phyloP scores from a whole-genome alignment of 2,888 invertebrate genomes.

The Abrostola tripartita region DNA sequence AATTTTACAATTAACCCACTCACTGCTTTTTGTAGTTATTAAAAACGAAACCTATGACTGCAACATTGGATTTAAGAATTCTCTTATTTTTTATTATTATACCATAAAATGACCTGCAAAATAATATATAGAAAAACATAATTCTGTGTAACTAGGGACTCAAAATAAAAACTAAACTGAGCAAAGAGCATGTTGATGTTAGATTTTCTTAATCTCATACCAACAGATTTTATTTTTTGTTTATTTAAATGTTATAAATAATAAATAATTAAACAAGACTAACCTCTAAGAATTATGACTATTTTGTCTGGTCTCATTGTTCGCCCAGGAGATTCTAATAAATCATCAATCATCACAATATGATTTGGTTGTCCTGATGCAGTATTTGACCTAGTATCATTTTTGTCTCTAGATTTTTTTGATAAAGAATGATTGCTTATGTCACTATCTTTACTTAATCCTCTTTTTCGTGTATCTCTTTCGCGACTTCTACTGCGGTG shows the following conservation, averaged over 20 bases:
- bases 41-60: no score
- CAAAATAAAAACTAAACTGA: no score
- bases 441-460: conserved; percentile 73
- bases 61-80: no score
- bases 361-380: conserved; percentile 68
- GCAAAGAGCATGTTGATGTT: background rate
- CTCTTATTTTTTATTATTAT: no score
- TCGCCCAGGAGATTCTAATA: conserved; percentile 94
- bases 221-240: no score
- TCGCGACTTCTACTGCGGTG: conserved; percentile 75
- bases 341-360: conserved; percentile 93
- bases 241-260: conserved; percentile 1
- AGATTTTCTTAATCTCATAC: no score
- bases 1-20: no score
- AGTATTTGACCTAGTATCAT: conserved; percentile 27
- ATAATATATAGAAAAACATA: no score
- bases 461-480: conserved; percentile 76
- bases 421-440: conserved; percentile 54
- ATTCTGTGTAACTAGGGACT: no score
- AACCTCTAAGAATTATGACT: conserved; percentile 95
- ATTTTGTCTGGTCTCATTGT: conserved; percentile 93
- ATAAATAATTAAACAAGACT: conserved; percentile 26
- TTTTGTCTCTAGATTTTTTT: conserved; percentile 68
- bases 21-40: no score
- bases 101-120: no score